Base-by-base conservation (phyloP, 2,113 vertebrate genomes). In the Delphinapterus leucas region DNA sequence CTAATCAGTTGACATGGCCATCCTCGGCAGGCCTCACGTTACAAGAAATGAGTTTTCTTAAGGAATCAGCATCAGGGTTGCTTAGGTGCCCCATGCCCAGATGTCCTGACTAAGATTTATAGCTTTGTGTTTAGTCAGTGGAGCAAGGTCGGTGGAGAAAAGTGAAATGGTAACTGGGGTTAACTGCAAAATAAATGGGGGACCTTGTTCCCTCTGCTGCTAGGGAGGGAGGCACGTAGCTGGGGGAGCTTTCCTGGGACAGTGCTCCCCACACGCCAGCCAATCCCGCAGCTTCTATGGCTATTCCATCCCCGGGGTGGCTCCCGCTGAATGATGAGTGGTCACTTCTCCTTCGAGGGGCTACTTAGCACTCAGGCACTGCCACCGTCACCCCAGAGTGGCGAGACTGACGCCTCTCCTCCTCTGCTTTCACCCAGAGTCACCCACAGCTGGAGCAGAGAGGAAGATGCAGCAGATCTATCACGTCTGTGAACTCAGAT, bases 31-130 rank as follows among this genome's bases (percentile, higher is more conserved):
- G 98, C 98, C 98, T 99, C 98, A 97, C 97, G 97, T 99, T 99
- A 99, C 99, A 99, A 99, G 99, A 99, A 99, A 99, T 99, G 97
- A 99, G 99, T 99, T 99, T 99, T 99, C 99, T 98, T 99, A 99
- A 99, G 99, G 99, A 99, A 99, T 99, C 98, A 98, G 98, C 87
- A 85, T 98, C 98, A 98, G 95, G 36, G 73, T 95, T 98, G 97
- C 98, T 99, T 99, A 98, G 98, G 98, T 97, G 97, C 94, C 97
- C 97, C 97, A 97, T 96, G 96, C 98, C 97, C 96, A 98, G 98
- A 98, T 97, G 96, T 89, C 96, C 98, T 98, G 98, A 98, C 96
- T 81, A 98, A 98, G 98, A 99, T 99, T 98, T 98, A 98, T 98
- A 97, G 95, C 97, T 96, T 96, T 91, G 98, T 74, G 98, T 98